These are phyloP conservation scores for Thaumetopoea pityocampa DNA, from an alignment of 1,140 invertebrate genomes.

Conservation along the genomic window DNA sequence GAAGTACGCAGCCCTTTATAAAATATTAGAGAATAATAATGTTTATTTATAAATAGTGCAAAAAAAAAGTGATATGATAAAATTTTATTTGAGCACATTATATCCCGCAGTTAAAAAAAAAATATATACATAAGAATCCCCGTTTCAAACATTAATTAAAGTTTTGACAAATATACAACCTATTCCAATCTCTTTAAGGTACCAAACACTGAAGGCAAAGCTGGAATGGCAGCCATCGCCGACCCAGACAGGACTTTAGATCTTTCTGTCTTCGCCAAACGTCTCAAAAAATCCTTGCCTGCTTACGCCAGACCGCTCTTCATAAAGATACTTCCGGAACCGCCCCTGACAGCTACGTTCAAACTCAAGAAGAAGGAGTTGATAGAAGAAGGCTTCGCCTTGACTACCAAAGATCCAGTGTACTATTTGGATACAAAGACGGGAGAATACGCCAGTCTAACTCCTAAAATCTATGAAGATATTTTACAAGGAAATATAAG, in stretches of 20 bases:
- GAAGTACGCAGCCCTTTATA: too few species aligned
- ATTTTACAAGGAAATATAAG: conserved; percentile 80
- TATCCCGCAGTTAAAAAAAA: conserved; percentile 1
- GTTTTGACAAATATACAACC: too few species aligned
- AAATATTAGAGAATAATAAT: too few species aligned
- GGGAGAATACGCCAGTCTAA: conserved; percentile 79
- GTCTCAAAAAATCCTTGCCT: conserved; percentile 84
- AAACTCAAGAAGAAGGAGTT: conserved; percentile 93
- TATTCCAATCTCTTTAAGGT: conserved; percentile 79
- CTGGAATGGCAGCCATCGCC: conserved; percentile 96
- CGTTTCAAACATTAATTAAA: too few species aligned
- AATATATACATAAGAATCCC: too few species aligned
- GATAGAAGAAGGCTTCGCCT: conserved; percentile 86
- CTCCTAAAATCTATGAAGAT: conserved; percentile 80
- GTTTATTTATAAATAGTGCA: too few species aligned
- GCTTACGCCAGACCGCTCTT: conserved; percentile 93
- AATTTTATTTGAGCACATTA: too few species aligned
- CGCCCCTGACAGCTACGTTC: conserved; percentile 93
- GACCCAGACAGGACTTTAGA: conserved; percentile 84
- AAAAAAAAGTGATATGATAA: too few species aligned
- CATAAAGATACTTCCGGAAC: conserved; percentile 85
- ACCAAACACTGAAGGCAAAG: conserved; percentile 90
- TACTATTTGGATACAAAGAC: conserved; percentile 82
- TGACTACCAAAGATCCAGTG: conserved; percentile 81
- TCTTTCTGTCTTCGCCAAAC: conserved; percentile 78